Evolutionary conservation across 2,113 vertebrate genomes (phyloP).

Genomic region (Thinocorus orbignyianus): DNA sequence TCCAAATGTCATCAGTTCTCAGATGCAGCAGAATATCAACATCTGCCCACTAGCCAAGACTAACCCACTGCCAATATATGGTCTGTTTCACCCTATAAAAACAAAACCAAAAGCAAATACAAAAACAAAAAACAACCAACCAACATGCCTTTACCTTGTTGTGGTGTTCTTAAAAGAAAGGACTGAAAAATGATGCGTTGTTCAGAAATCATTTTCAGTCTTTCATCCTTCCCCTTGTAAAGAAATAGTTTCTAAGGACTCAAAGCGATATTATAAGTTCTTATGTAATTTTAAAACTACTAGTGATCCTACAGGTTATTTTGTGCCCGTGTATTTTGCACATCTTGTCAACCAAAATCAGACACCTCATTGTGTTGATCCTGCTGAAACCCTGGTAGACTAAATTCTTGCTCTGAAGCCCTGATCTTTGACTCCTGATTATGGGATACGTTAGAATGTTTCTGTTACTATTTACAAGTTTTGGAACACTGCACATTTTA

Average conservation of each 20-base stretch:
- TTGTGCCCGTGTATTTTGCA: not conserved
- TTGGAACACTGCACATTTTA: not conserved
- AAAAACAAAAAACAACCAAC: too few relatives aligned
- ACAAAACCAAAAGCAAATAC: not conserved
- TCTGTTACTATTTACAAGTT: conserved; percentile 15
- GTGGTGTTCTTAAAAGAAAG: not conserved
- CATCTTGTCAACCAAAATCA: not conserved
- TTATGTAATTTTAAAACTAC: not conserved
- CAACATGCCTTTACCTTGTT: not conserved
- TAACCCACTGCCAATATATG: not conserved
- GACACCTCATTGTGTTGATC: not conserved
- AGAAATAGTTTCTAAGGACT: not conserved
- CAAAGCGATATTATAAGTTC: not conserved
- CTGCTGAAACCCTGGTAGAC: conserved; percentile 3
- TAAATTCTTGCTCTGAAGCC: conserved; percentile 38
- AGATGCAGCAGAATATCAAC: not conserved
- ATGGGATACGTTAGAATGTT: conserved; percentile 5
- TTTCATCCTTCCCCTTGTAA: not conserved
- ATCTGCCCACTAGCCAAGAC: too few relatives aligned
- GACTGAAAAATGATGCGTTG: not conserved
- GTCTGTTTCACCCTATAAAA: not conserved
- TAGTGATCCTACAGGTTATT: not conserved
- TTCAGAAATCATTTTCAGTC: not conserved
- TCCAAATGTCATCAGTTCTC: not conserved
- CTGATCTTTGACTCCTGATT: conserved; percentile 48